Base-by-base conservation (phyloP, 2,797 vertebrate species). In the Enoplosus armatus region DNA sequence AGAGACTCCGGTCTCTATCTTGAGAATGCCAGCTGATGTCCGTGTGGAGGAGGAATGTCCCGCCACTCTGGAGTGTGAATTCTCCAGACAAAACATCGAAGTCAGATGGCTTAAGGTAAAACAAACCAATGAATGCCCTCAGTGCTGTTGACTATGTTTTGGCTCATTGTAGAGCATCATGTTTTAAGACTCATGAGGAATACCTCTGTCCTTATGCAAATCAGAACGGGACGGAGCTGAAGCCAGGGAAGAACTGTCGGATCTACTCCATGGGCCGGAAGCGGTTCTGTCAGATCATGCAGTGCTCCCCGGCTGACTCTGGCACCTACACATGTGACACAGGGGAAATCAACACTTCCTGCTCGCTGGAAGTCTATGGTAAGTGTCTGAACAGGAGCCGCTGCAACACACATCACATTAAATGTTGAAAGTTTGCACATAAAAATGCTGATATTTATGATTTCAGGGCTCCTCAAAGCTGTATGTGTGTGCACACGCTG, bases 101-200 rank as follows among this genome's bases (percentile, higher is more conserved):
- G 96, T 97, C 87, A 95, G 85, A 77, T 99, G 98, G 98, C 85
- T 95, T 69, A 99, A 99, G 98, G 98, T 99, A 90, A 82, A 56
- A 33, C 1, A 33, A 50, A 29, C 3, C 6, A 27, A 24, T 6
- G 59, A 50, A 64, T 31, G 12, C n/a, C 50, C 9, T 50, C 4
- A 39, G 24, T 48, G 4, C 15, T 60, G 3, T 33, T 6, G 3
- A 37, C 2, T 35, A 3, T 35, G 24, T 41, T 62, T 58, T 67
- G 24, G 22, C 10, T 58, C 8, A 33, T 10, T 59, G 4, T 29
- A 29, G 20, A 39, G 62, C 58, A 33, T n/a, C n/a, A 62, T 10
- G 24, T 33, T 55, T 22, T 43, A 7, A 29, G 8, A 14, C 31
- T 45, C 4, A 31, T 16, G n/a, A 71, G 11, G 26, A 62, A 53